Conservation (phyloP, 1,140 invertebrate species). For the Drosophila nigromelanica region DNA sequence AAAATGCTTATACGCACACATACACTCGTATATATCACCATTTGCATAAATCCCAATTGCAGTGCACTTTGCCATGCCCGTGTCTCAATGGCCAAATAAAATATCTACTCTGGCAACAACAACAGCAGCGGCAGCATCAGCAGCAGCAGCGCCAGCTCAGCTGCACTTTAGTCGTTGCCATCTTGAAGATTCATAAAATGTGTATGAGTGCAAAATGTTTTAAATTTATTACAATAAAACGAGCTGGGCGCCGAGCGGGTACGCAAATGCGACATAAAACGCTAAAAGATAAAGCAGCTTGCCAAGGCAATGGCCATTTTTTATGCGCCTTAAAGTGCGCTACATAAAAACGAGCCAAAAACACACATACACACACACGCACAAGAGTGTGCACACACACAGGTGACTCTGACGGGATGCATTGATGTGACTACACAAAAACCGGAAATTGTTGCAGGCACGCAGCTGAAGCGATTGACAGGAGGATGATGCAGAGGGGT, state of each 20-base stretch:
- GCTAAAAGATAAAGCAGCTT: conserved; percentile 75
- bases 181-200: conserved; percentile 79
- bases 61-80: conserved; percentile 68
- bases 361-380: conserved; percentile 1
- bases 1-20: conserved; percentile 9
- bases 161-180: conserved; percentile 64
- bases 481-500: not conserved
- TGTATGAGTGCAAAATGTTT: conserved; percentile 82
- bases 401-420: conserved; percentile 63
- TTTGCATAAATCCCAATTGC: conserved; percentile 82
- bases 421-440: conserved; percentile 67
- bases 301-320: conserved; percentile 68
- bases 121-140: conserved; percentile 20
- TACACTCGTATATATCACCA: conserved; percentile 57
- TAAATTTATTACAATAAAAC: conserved; percentile 82
- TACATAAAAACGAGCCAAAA: conserved; percentile 60
- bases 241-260: conserved; percentile 61
- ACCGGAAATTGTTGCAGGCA: conserved; percentile 35
- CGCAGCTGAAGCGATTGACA: not conserved
- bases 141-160: conserved; percentile 56
- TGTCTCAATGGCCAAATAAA: conserved; percentile 82
- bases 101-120: conserved; percentile 53
- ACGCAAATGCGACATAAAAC: conserved; percentile 81
- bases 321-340: conserved; percentile 76
- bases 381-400: conserved; percentile 21